Evolutionary conservation across 1,140 invertebrate genomes (phyloP), one percentile per base, ranked within the genome.

Genomic region (Tetraneura akinire): DNA sequence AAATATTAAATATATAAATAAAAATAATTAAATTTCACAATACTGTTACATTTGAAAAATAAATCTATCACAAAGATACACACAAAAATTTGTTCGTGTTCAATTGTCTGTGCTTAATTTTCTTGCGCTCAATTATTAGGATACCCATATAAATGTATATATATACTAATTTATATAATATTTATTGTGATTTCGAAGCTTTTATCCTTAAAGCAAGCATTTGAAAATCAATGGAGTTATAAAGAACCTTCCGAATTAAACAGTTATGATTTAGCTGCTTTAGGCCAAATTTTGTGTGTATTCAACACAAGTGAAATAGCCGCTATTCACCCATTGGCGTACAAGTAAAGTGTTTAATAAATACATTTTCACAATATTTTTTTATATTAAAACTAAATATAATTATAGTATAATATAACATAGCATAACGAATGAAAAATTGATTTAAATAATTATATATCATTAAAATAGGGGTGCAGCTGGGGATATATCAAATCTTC

Each of bases 191-290:
- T 37, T 37, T 37, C 2, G 18, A 29, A 88, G 81, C 82, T 89
- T 14, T n/a, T 81, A 8, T 85, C 85, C 10, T 85, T 89, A n/a
- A 86, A 86, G 8, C 84, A 85, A 42, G 82, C 85, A 3, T 85
- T 88, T 1, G 83, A 85, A 6, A 83, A 86, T 80, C 85, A 88
- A 78, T 88, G 87, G 84, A 85, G 85, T n/a, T 83, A 80, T n/a
- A 89, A 89, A 83, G 82, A 84, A 6, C 86, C 86, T 6, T 86
- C 87, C 82, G 86, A 88, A 76, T 88, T 87, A 55, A 87, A 87
- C 0, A 85, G 82, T 45, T 88, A 86, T 51, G 88, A 89, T 83
- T 82, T 89, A 53, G 83, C 64, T 49, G 86, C 86, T 3, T 81
- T 89, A 11, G 82, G 84, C 80, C 86, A 88, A 81, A 87, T 89